A percentile compares a stretch with the other conserved stretches of the same genome.
These are phyloP conservation scores for Acrobasis consociella DNA, from an alignment of 2,888 invertebrate species.

Conservation along the genomic window DNA sequence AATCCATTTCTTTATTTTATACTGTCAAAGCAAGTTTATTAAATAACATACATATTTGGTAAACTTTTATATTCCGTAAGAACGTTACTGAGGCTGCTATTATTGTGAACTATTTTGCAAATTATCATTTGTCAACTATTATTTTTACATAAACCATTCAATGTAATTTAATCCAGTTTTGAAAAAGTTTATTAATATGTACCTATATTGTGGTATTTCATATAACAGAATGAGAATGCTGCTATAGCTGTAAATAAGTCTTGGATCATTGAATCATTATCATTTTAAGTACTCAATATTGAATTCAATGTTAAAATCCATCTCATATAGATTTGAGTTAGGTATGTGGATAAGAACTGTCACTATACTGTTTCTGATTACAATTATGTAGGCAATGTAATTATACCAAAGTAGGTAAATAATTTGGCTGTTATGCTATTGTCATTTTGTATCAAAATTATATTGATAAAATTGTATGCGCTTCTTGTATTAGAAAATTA, in stretches of 20 bases:
- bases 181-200: not conserved
- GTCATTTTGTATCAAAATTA: conserved; percentile 47
- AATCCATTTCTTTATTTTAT: conserved; percentile 5
- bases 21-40: not conserved
- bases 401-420: conserved; percentile 46
- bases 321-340: conserved; percentile 11
- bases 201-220: conserved; percentile 36
- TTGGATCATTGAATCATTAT: conserved; percentile 33
- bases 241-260: conserved; percentile 47
- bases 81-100: conserved; percentile 9
- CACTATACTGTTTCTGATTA: conserved; percentile 12
- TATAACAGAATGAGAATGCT: conserved; percentile 36
- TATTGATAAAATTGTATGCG: conserved; percentile 24
- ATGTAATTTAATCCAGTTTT: not conserved
- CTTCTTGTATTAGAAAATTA: conserved; percentile 2
- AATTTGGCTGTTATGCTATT: conserved; percentile 52
- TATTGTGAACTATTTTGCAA: not conserved
- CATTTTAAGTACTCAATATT: conserved; percentile 24
- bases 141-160: not conserved
- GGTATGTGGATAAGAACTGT: conserved; percentile 7
- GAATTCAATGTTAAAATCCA: conserved; percentile 28
- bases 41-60: not conserved
- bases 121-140: not conserved
- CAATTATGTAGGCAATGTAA: conserved; percentile 34
- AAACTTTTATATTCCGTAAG: not conserved